Base-by-base conservation (phyloP, 2,888 invertebrate species). In the Diogma glabrata region DNA sequence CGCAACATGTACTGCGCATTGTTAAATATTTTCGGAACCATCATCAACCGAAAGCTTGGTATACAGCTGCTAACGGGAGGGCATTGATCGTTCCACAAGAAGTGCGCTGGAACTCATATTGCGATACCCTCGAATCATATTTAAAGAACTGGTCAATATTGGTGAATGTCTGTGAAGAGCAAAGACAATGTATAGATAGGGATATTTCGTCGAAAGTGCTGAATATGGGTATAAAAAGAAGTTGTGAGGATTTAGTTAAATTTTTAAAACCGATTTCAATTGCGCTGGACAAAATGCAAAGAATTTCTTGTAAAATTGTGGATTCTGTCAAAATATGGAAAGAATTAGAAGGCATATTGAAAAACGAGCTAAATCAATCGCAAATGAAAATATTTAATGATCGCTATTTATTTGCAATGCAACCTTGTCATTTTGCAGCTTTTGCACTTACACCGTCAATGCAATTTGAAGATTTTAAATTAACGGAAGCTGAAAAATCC, bases 21-120 rank as follows among this genome's bases (percentile, higher is more conserved):
- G 12, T 33, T 33, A 33, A 4, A 33, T 33, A 33, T 33, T 33
- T 33, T 14, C 33, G 33, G 33, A 33, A 33, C 33, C 33, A 33
- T 33, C 33, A 33, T 33, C 6, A 4, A 33, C 33, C 10, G 33
- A 33, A 33, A 33, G 33, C 33, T 33, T 33, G 33, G 33, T 33
- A 14, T 33, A 33, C 33, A 33, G 33, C 33, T 33, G 33, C 33
- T 33, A 33, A 33, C 14, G 33, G 33, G 14, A 33, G 33, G 12
- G 33, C 33, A 33, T 33, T 10, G 33, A 33, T 33, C 6, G 28
- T 36, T 40, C 40, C 40, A 3, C 22, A 6, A 40, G 40, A 40
- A 40, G 40, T 17, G 14, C 40, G 17, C 40, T 40, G 40, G 40
- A 40, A 40, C 40, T 40, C 40, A 20, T 40, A 40, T 40, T 40